Conservation (phyloP, 2,113 vertebrate genomes). For the Gymnarchus niloticus region DNA sequence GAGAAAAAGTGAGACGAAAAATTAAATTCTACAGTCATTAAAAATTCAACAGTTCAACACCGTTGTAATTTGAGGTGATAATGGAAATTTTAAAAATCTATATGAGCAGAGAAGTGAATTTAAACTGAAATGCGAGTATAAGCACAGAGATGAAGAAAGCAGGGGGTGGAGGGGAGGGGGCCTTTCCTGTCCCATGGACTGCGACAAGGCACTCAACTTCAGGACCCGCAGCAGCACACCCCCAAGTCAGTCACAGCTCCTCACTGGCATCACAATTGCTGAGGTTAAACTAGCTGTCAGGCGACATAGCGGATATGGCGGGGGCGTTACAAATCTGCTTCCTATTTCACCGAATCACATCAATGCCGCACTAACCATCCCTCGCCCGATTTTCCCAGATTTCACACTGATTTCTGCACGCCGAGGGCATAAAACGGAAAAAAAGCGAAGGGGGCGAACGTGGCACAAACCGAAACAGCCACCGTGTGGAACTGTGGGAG, state of each 20-base stretch:
- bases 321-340: not conserved
- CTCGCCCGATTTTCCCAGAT: not conserved
- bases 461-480: not conserved
- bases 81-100: slow-evolving; percentile 36
- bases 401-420: not conserved
- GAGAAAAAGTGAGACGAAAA: slow-evolving; percentile 30
- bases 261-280: not conserved
- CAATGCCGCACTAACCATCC: not conserved
- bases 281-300: not conserved
- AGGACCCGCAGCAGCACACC: not conserved
- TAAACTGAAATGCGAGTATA: not conserved
- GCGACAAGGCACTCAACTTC: no score
- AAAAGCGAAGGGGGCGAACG: not conserved
- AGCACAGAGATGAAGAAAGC: not conserved
- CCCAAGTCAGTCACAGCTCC: not conserved
- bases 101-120: slow-evolving; percentile 35
- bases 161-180: not conserved
- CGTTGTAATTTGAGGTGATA: slow-evolving; percentile 55
- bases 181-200: not conserved
- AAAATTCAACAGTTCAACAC: slow-evolving; percentile 61
- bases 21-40: slow-evolving; percentile 60
- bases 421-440: no score
- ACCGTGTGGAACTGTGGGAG: not conserved
- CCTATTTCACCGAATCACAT: not conserved
- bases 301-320: not conserved